A percentile compares a stretch with the other conserved stretches of the same genome.
Evolutionary conservation across 2,888 invertebrate species (phyloP).

Genomic region (Galerucella nymphaeae): DNA sequence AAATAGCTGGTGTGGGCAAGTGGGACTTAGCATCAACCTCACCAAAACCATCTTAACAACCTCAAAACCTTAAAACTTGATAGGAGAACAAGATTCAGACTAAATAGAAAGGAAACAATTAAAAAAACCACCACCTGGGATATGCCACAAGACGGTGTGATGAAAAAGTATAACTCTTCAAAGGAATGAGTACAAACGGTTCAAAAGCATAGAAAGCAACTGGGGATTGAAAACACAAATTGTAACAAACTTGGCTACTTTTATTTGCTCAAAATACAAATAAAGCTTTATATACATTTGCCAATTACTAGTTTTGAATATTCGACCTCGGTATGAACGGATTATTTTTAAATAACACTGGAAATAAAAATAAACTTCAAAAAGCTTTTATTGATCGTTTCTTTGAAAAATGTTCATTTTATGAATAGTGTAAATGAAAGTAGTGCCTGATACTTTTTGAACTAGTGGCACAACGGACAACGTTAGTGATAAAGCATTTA

Average conservation of each 20-base stretch:
- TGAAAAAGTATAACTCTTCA: no score
- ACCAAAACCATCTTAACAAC: no score
- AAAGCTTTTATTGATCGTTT: conserved; percentile 4
- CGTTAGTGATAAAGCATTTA: background rate
- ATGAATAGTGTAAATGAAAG: background rate
- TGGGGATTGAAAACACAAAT: background rate
- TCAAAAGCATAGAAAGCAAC: no score
- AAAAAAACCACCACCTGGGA: no score
- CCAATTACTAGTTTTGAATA: background rate
- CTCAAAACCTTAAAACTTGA: no score
- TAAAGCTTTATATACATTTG: background rate
- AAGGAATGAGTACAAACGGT: no score
- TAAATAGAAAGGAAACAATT: no score
- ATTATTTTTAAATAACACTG: conserved; percentile 1
- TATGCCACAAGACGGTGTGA: no score
- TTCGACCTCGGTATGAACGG: conserved; percentile 5
- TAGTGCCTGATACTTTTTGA: background rate
- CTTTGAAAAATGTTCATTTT: background rate
- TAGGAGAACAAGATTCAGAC: no score
- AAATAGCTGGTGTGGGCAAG: no score
- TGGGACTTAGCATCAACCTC: no score
- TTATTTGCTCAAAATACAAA: conserved; percentile 2
- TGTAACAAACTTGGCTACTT: background rate
- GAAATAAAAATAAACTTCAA: conserved; percentile 6
- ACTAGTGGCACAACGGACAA: background rate